Conservation (phyloP, 2,113 vertebrate species). For the Pardalotus punctatus region DNA sequence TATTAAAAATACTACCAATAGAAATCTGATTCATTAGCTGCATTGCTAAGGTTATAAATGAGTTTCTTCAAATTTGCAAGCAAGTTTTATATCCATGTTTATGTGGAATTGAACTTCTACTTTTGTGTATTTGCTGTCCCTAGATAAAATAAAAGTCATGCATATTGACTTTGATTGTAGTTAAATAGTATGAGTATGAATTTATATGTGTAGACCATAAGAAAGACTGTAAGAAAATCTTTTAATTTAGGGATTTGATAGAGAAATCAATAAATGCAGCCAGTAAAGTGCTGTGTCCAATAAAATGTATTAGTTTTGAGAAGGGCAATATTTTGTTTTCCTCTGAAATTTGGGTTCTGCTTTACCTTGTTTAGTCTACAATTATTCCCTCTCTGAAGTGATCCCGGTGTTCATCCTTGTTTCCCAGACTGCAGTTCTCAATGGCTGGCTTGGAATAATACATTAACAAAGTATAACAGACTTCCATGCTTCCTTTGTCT, state of each 20-base stretch:
- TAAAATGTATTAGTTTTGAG: not conserved
- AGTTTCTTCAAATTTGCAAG: not conserved
- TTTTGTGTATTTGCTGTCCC: not conserved
- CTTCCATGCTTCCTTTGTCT: not conserved
- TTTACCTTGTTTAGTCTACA: not conserved
- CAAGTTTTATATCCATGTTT: not conserved
- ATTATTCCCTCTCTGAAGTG: not conserved
- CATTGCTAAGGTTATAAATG: not conserved
- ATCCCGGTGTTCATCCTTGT: not conserved
- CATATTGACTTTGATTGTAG: not conserved
- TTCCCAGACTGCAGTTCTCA: not conserved
- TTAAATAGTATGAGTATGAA: not conserved
- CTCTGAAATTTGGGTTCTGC: not conserved
- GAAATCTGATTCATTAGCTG: not conserved
- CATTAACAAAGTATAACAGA: not conserved
- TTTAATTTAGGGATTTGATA: not conserved
- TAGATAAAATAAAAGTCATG: not conserved
- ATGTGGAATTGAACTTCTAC: not conserved
- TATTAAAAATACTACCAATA: not conserved
- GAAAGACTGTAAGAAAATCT: not conserved
- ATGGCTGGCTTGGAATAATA: not conserved
- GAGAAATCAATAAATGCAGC: not conserved
- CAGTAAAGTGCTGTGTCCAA: not conserved
- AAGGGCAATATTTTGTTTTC: not conserved
- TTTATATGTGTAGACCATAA: not conserved